phyloP scores from a whole-genome alignment of 2,888 invertebrate species.

The Chymomyza procnemis region DNA sequence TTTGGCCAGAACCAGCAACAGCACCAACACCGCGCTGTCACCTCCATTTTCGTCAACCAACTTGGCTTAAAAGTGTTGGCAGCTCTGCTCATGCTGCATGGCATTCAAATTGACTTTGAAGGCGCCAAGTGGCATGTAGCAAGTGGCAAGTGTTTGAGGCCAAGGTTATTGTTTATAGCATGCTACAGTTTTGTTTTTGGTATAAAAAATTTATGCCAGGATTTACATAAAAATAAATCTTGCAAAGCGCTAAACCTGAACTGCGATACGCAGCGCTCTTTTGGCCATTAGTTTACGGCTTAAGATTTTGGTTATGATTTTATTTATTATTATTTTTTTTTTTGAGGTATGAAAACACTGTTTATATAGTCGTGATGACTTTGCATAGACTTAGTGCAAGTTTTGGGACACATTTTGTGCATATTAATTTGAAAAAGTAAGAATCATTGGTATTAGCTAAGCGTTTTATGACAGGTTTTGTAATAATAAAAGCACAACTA shows the following conservation, averaged over 20 bases:
- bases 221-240: conserved; percentile 58
- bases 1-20: background rate
- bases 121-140: too few relatives aligned
- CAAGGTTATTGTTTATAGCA: background rate
- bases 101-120: background rate
- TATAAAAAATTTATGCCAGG: conserved; percentile 51
- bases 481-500: background rate
- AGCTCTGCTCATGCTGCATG: background rate
- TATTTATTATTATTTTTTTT: background rate
- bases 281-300: conserved; percentile 6
- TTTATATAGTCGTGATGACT: background rate
- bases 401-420: background rate
- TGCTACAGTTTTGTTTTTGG: background rate
- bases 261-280: background rate
- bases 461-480: background rate
- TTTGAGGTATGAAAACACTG: background rate
- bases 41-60: too few relatives aligned
- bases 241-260: conserved; percentile 11
- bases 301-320: background rate
- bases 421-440: background rate
- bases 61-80: background rate
- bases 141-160: background rate
- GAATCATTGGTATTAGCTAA: background rate
- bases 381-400: background rate
- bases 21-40: too few relatives aligned